Evolutionary conservation across 2,888 invertebrate species (phyloP).

Genomic region (Dasysyrphus tricinctus): DNA sequence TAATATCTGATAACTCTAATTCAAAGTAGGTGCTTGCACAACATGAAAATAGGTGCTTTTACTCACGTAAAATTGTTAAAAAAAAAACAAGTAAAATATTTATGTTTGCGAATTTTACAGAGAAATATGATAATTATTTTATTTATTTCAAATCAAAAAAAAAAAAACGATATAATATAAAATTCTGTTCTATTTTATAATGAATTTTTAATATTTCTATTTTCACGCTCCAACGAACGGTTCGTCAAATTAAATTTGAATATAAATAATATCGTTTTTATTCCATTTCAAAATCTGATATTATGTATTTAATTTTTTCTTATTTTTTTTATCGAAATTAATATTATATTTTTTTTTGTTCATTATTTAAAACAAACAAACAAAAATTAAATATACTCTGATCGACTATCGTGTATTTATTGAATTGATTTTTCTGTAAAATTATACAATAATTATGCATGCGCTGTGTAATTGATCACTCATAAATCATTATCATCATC

Average conservation of each 20-base stretch:
- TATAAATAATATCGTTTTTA: slow-evolving; percentile 24
- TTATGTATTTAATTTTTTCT: slow-evolving; percentile 15
- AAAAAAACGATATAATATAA: slow-evolving; percentile 11
- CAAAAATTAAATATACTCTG: slow-evolving; percentile 1
- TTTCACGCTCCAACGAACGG: slow-evolving; percentile 71
- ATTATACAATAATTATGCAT: slow-evolving; percentile 48
- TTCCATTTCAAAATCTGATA: slow-evolving; percentile 30
- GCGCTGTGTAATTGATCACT: slow-evolving; percentile 36
- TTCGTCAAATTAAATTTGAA: slow-evolving; percentile 43
- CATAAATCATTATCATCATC: slow-evolving; percentile 46
- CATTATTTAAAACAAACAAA: slow-evolving; percentile 12
- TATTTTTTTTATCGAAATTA: slow-evolving; percentile 19
- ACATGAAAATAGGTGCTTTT: slow-evolving; percentile 38
- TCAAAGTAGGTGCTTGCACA: slow-evolving; percentile 60
- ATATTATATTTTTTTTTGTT: slow-evolving; percentile 23
- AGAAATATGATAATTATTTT: slow-evolving; percentile 51
- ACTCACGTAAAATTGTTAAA: slow-evolving; percentile 38
- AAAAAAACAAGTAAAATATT: slow-evolving; percentile 5
- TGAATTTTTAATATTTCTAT: slow-evolving; percentile 67
- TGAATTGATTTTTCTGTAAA: slow-evolving; percentile 66
- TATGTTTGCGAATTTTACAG: slow-evolving; percentile 60
- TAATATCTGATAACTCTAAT: slow-evolving; percentile 4
- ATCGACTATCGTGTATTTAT: slow-evolving; percentile 40
- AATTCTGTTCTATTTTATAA: slow-evolving; percentile 36
- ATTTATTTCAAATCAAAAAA: slow-evolving; percentile 16